These are phyloP conservation scores for Pogona vitticeps DNA, from an alignment of 2,113 vertebrate genomes.

Conservation along the genomic window DNA sequence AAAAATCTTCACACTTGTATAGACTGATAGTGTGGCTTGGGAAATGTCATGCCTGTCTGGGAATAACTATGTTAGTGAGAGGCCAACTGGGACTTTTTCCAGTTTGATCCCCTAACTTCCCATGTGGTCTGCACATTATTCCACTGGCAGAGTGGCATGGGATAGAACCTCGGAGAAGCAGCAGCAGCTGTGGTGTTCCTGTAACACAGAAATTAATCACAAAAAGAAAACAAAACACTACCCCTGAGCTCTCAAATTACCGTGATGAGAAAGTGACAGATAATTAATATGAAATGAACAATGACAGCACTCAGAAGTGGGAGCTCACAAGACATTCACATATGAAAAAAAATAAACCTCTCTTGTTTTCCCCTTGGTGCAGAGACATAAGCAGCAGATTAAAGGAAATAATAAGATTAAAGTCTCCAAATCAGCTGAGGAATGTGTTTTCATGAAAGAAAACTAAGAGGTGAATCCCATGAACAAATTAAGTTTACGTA, in stretches of 20 bases:
- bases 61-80: neutral
- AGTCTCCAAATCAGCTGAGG: neutral
- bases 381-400: conserved; percentile 30
- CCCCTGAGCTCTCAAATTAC: conserved; percentile 2
- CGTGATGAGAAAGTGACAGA: conserved; percentile 8
- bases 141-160: neutral
- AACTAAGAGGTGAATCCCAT: conserved; percentile 12
- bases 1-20: too few species aligned
- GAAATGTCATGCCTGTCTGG: neutral
- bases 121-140: neutral
- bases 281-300: conserved; percentile 22
- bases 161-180: neutral
- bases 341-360: conserved; percentile 8
- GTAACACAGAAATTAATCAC: neutral
- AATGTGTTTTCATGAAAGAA: conserved; percentile 7
- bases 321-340: neutral
- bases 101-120: neutral
- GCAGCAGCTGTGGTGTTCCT: neutral
- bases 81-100: neutral
- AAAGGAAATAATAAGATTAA: conserved; percentile 43
- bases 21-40: too few species aligned
- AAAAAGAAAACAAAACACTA: neutral
- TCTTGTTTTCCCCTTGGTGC: neutral
- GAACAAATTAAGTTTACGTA: conserved; percentile 41
- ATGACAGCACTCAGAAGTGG: neutral